Base-by-base conservation (phyloP, 2,113 vertebrate species). In the Chloropsis cyanopogon region DNA sequence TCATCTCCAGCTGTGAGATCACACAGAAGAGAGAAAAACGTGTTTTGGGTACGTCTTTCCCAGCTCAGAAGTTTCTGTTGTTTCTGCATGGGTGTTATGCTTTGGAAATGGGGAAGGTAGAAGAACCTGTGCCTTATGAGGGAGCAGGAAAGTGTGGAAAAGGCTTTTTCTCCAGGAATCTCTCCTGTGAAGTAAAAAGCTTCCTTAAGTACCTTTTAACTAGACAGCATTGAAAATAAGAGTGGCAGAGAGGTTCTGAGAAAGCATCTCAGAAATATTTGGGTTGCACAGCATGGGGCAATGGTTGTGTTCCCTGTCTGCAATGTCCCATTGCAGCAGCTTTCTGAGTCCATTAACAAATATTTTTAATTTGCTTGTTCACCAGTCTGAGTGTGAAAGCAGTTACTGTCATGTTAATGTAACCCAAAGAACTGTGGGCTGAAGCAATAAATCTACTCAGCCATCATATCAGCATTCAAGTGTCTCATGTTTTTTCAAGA, bases 1-100 rank as follows among this genome's bases (percentile, higher is more conserved):
- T 91, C 63, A 66, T 78, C 18, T 92, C 68, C 90, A 94, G 44
- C 85, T 95, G 49, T 92, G 93, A 73, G 83, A 60, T 94, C 22
- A 24, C 57, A 86, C 35, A 87, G 77, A 82, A 91, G 63, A 89
- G 53, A 56, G 76, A 87, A 91, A 72, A 86, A 68, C 0, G 1
- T 73, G 16, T 71, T 81, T 42, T 26, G 42, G 29, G 39, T 90
- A 39, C 0, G 0, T 65, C 29, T 85, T 94, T 73, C 47, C 20
- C 10, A 52, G 39, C 16, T 92, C 68, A 80, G 82, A 83, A 93
- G 20, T 80, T 57, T 41, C 63, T 73, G 6, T 35, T 71, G 20
- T 83, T 95, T 85, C 52, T 86, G 11, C 26, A 9, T 31, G 46
- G 11, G 2, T 64, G 24, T 64, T 89, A 10, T 2, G 4, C 26